A percentile compares a stretch with the other conserved stretches of the same genome.
Conservation (phyloP, 2,888 invertebrate genomes). For the Spisula solida region DNA sequence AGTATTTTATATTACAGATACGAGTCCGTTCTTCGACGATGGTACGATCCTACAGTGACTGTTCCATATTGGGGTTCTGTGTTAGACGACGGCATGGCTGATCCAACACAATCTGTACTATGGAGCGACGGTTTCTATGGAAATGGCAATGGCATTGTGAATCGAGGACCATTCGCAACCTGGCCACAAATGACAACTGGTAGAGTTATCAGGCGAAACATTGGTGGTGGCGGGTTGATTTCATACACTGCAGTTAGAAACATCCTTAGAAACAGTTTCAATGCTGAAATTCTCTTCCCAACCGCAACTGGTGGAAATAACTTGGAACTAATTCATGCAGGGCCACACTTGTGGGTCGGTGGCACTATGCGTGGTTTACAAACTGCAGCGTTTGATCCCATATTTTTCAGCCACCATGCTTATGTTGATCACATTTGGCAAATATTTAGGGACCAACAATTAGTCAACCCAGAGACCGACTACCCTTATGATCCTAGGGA, state of each 20-base stretch:
- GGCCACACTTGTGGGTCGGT: slow-evolving; percentile 74
- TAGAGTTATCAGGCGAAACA: slow-evolving; percentile 64
- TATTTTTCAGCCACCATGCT: slow-evolving; percentile 78
- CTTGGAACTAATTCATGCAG: slow-evolving; percentile 75
- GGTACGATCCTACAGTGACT: slow-evolving; percentile 70
- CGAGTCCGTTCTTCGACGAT: slow-evolving; percentile 75
- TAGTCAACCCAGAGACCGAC: slow-evolving; percentile 51
- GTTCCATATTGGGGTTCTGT: slow-evolving; percentile 79
- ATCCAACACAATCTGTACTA: slow-evolving; percentile 72
- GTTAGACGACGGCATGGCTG: slow-evolving; percentile 72
- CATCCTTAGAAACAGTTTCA: slow-evolving; percentile 60
- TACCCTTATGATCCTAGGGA: slow-evolving; percentile 52
- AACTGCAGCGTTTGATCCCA: slow-evolving; percentile 75
- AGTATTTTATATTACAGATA: slow-evolving; percentile 62
- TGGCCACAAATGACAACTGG: slow-evolving; percentile 69
- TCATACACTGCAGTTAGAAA: slow-evolving; percentile 51
- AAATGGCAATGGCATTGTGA: slow-evolving; percentile 68
- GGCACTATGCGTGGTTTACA: slow-evolving; percentile 76
- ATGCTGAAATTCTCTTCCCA: slow-evolving; percentile 62
- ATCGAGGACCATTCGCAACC: slow-evolving; percentile 73
- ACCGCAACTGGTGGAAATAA: slow-evolving; percentile 64
- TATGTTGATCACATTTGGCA: slow-evolving; percentile 80
- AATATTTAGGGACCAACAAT: slow-evolving; percentile 66
- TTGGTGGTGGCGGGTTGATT: slow-evolving; percentile 70
- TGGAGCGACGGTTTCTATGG: slow-evolving; percentile 75